Evolutionary conservation across 2,888 invertebrate species (phyloP), one percentile per base, ranked within the genome.

Genomic region (Tipula lateralis): DNA sequence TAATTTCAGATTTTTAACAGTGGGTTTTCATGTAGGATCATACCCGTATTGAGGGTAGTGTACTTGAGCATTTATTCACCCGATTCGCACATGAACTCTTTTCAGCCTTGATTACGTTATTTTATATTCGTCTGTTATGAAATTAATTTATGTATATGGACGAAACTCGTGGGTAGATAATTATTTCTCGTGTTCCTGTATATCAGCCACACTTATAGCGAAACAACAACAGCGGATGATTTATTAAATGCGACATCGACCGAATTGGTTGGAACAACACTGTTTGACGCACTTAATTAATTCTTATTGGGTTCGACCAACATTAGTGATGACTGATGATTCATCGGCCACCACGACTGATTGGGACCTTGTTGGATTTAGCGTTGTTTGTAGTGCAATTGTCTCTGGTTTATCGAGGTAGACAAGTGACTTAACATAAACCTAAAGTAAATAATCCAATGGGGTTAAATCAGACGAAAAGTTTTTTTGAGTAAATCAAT

Each of bases 41-140:
- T 97, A 13, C 96, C 97, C 0, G 95, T 95, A 29, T 97, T 84
- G 99, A 99, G 90, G 97, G 97, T 84, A 97, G 97, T 87, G 96
- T 97, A 7, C 93, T 98, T 85, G 97, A 99, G 4, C 95, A 96
- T 87, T 93, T 95, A 87, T 95, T 98, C 87, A 96, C 97, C 1
- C 91, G 99, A 85, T 99, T 99, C 91, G 98, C 98, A 0, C 98
- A 99, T 90, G 99, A 99, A 90, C 97, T 99, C 84, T 99, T 99
- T 90, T 97, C 99, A 2, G 96, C 97, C 16, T 92, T 99, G 85
- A 99, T 99, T 87, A 98, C 99, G 0, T 91, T 98, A 87, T 95
- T 99, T 87, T 99, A 99, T 90, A 98, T 99, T 87, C 95, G 95
- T 86, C 97, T 83, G 92, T 97, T 86, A 93, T 94, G 88, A 97